These are phyloP conservation scores for Battus philenor DNA, from an alignment of 1,140 invertebrate genomes.

Conservation along the genomic window DNA sequence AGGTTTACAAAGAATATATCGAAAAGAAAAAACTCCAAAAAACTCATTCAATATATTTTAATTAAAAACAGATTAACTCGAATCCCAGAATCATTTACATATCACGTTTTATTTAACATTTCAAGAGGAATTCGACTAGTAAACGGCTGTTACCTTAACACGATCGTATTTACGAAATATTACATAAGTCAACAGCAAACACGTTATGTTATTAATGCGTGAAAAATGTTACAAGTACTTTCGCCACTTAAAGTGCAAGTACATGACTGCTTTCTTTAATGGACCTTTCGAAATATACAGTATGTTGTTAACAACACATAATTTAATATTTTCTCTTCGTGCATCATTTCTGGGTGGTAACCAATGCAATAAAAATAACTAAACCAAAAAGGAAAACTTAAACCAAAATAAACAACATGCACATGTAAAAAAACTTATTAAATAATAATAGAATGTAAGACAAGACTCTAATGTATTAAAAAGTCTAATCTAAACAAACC, in stretches of 20 bases:
- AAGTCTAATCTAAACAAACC: no score
- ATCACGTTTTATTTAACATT: neutral
- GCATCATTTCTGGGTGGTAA: neutral
- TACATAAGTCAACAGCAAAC: slow-evolving; percentile 6
- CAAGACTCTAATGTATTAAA: no score
- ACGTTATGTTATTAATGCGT: slow-evolving; percentile 8
- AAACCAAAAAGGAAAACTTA: no score
- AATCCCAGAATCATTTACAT: neutral
- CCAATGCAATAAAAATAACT: no score
- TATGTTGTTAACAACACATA: neutral
- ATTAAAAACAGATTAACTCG: neutral
- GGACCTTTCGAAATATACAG: neutral
- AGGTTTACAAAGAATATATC: no score
- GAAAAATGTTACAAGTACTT: slow-evolving; percentile 12
- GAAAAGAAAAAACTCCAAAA: no score
- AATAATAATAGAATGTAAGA: no score
- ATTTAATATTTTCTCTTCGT: neutral
- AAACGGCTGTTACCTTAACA: slow-evolving; percentile 2
- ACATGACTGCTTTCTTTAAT: neutral
- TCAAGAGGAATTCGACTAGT: neutral
- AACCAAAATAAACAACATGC: no score
- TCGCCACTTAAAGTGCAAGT: neutral
- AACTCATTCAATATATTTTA: neutral
- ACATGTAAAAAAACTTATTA: no score
- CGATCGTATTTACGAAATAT: slow-evolving; percentile 7